phyloP scores from a whole-genome alignment of 1,140 invertebrate genomes.

The Cephus cinctus region DNA sequence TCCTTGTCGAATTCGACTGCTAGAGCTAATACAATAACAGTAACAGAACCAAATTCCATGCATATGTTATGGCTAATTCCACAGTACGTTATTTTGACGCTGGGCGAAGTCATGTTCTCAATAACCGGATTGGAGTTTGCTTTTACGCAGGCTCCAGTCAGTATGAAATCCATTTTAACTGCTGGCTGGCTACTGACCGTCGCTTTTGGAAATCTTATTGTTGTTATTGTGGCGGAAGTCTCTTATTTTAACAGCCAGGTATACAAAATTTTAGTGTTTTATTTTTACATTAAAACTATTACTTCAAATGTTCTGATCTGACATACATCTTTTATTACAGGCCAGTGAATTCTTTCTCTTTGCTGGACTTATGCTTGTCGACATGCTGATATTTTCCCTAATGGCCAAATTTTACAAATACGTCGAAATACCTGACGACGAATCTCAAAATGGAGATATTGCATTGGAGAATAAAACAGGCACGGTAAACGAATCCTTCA shows the following conservation, averaged over 20 bases:
- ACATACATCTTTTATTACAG: constrained; percentile 57
- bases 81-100: constrained; percentile 84
- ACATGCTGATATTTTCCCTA: constrained; percentile 77
- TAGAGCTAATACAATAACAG: constrained; percentile 36
- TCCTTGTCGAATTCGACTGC: constrained; percentile 27
- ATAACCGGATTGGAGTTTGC: constrained; percentile 91
- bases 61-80: constrained; percentile 84
- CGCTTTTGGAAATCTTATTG: constrained; percentile 88
- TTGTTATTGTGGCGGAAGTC: constrained; percentile 80
- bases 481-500: constrained; percentile 5
- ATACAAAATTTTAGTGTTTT: constrained; percentile 23
- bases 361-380: constrained; percentile 78
- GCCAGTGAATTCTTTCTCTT: constrained; percentile 86
- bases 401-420: constrained; percentile 77
- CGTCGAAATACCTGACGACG: constrained; percentile 38
- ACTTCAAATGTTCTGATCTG: neutral
- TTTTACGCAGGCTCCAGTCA: constrained; percentile 84
- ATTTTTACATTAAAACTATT: neutral
- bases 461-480: constrained; percentile 35
- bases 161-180: constrained; percentile 90
- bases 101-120: constrained; percentile 84
- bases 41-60: constrained; percentile 70
- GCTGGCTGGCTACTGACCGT: constrained; percentile 88
- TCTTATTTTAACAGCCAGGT: constrained; percentile 65
- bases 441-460: constrained; percentile 25